Percentiles rank a stretch among this genome's conserved stretches.
Evolutionary conservation across 2,797 vertebrate genomes (phyloP).

Genomic region (Tiaroga cobitis): DNA sequence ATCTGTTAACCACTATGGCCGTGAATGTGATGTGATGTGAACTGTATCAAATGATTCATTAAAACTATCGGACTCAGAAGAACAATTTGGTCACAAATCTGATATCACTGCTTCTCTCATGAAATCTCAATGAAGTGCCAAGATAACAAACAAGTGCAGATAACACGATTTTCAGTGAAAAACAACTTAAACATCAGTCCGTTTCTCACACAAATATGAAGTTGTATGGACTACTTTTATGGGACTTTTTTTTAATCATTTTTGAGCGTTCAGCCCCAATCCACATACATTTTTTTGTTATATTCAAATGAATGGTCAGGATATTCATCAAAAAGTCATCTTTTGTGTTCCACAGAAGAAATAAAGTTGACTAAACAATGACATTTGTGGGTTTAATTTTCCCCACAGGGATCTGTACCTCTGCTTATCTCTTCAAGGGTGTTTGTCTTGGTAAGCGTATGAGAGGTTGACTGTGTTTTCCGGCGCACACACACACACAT

Average conservation of each 20-base stretch:
- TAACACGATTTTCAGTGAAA: neutral
- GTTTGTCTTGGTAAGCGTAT: conserved; percentile 14
- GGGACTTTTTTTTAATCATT: neutral
- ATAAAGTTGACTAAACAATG: neutral
- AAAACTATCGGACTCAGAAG: neutral
- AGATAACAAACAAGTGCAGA: neutral
- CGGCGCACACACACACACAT: conserved; percentile 32
- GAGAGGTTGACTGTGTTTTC: conserved; percentile 34
- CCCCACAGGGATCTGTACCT: neutral
- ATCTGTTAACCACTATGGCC: neutral
- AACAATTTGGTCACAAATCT: neutral
- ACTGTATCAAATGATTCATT: neutral
- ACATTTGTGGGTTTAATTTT: neutral
- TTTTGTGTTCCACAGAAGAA: neutral
- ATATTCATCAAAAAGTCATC: neutral
- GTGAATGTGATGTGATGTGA: neutral
- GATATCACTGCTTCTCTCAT: neutral
- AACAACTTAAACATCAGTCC: neutral
- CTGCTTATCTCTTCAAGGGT: neutral
- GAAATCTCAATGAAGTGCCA: neutral
- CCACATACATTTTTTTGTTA: neutral
- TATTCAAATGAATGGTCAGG: neutral
- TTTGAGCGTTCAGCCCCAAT: neutral
- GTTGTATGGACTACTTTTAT: neutral
- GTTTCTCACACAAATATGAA: neutral